Base-by-base conservation (phyloP, 2,113 vertebrate species). In the Gavia stellata region DNA sequence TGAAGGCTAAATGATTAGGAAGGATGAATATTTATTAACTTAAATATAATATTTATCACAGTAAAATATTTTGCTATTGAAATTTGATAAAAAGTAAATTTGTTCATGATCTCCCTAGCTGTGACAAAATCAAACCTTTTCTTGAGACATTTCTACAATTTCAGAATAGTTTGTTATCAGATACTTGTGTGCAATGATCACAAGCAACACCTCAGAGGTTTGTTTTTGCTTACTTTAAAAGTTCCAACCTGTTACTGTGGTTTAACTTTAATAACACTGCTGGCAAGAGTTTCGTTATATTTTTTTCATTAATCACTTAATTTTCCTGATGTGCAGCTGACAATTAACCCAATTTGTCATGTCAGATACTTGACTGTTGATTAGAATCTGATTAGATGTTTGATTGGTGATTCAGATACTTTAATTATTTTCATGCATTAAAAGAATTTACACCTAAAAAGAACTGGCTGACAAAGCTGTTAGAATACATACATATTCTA, bases 381-480 rank as follows among this genome's bases (percentile, higher is more conserved):
- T 86, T 89, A 74, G 50, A 91, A 74, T 81, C 12, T 92, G 50
- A 94, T 96, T 78, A 84, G 50, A 19, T 83, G 9, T 81, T 96
- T 90, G 74, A 71, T 42, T 90, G 59, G 16, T 86, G 47, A 93
- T 77, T 92, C 67, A 89, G 72, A 86, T 78, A 47, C 29, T 84
- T 92, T 14, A 71, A 65, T 77, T 90, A 65, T 91, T 91, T 95
- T 89, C 36, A 59, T 1, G 0, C 18, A 63, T 81, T 86, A 66
- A 38, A 86, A 88, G 4, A 74, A 94, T 95, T 79, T 79, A 17
- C 44, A 61, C 1, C 3, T 50, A 38, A 82, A 73, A 91, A 62
- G 15, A 72, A 23, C 5, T 2, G 0, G 21, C 58, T 91, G 34
- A 90, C 5, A 70, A 93, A 94, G 17, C 20, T 80, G 33, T 56